These are phyloP conservation scores for Drosophila pseudoobscura DNA, from an alignment of 1,140 invertebrate genomes.

Conservation along the genomic window DNA sequence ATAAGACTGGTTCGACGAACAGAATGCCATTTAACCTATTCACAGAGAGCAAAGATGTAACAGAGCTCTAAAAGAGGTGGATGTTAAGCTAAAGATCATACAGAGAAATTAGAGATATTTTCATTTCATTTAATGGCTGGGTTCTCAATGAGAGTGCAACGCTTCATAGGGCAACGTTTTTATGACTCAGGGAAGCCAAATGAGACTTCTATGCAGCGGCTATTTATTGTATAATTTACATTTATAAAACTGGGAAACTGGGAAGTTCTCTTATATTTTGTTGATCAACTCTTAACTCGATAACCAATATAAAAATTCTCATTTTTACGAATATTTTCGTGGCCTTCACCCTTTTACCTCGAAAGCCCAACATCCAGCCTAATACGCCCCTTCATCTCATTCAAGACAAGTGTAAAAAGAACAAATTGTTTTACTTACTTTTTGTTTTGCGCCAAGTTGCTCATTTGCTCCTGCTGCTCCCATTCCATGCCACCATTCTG, in stretches of 20 bases:
- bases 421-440: constrained; percentile 81
- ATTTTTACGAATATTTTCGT: too few species aligned
- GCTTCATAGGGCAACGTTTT: too few species aligned
- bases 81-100: too few species aligned
- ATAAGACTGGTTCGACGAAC: constrained; percentile 48
- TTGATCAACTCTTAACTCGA: too few species aligned
- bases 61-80: neutral
- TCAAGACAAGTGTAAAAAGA: constrained; percentile 58
- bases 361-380: constrained; percentile 1
- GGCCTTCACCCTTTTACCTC: neutral
- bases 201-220: too few species aligned
- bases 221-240: too few species aligned
- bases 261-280: neutral
- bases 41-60: neutral
- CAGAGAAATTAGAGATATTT: too few species aligned
- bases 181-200: too few species aligned
- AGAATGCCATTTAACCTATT: constrained; percentile 34
- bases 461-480: constrained; percentile 55
- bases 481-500: constrained; percentile 6
- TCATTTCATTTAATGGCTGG: too few species aligned
- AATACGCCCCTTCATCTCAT: constrained; percentile 33
- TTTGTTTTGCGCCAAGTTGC: constrained; percentile 72
- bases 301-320: too few species aligned
- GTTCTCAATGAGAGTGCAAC: too few species aligned
- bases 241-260: neutral